Evolutionary conservation across 1,140 invertebrate genomes (phyloP), one percentile per base, ranked within the genome.

Genomic region (Neomicropteryx cornuta): DNA sequence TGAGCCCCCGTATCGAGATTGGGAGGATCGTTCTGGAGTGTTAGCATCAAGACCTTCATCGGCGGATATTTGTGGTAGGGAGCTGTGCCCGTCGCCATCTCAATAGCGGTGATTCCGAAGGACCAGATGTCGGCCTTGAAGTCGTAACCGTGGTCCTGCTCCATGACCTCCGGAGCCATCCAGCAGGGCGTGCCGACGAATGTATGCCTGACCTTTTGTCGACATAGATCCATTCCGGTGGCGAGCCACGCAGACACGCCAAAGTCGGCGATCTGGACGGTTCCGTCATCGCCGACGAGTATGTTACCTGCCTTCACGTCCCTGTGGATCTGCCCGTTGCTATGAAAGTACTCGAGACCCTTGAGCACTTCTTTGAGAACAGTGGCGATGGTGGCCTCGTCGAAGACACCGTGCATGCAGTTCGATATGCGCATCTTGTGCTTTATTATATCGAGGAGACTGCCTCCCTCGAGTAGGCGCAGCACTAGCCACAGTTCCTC

Each of bases 91-190:
- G 94, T 97, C 1, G 95, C 95, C 79, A 99, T 86, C 71, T 99
- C 97, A 46, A 99, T 97, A 0, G 95, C 95, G 3, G 96, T 97
- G 33, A 99, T 99, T 13, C 97, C 97, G 62, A 99, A 87, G 22
- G 92, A 97, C 97, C 97, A 99, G 47, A 99, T 98, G 58, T 99
- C 97, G 2, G 96, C 97, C 66, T 98, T 98, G 63, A 96, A 97
- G 59, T 98, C 95, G 60, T 99, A 99, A 0, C 96, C 96, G 60
- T 94, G 92, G 57, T 97, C 92, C 79, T 97, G 93, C 67, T 97
- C 93, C 93, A 97, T 97, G 39, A 99, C 94, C 72, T 99, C 96
- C 13, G 95, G 95, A 16, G 95, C 95, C 95, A 97, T 98, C 94
- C 94, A 99, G 64, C 95, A 98, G 0, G 95, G 92, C 5, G 93